Evolutionary conservation across 1,140 invertebrate species (phyloP).

Genomic region (Drosophila sulfurigaster): DNA sequence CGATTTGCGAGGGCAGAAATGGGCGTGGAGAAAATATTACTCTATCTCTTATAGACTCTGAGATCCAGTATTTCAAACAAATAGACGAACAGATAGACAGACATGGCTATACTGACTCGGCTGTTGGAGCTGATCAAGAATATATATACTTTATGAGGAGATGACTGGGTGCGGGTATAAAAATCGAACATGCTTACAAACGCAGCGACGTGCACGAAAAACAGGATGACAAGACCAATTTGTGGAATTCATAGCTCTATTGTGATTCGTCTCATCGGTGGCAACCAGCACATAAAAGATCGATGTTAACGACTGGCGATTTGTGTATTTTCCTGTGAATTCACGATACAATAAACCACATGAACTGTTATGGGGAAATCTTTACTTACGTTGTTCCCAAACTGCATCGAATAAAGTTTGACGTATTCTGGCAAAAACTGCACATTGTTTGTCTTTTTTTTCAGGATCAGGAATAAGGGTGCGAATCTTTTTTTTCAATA

Average conservation of each 20-base stretch:
- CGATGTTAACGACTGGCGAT: constrained; percentile 62
- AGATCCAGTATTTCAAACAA: no score
- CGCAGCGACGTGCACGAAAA: constrained; percentile 68
- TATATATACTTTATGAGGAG: no score
- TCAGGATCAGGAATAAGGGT: constrained; percentile 46
- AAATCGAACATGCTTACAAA: constrained; percentile 49
- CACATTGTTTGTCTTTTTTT: constrained; percentile 27
- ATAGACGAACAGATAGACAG: no score
- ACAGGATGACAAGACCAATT: constrained; percentile 70
- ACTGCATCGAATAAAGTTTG: constrained; percentile 60
- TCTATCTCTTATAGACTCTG: no score
- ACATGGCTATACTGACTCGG: no score
- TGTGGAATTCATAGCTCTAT: constrained; percentile 38
- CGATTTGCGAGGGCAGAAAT: no score
- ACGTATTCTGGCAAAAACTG: constrained; percentile 32
- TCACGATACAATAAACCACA: background rate
- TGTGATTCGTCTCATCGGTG: constrained; percentile 34
- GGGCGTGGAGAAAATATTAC: no score
- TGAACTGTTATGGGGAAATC: background rate
- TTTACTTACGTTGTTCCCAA: constrained; percentile 69
- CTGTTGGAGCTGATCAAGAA: no score
- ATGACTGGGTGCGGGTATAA: no score
- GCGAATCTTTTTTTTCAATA: constrained; percentile 39
- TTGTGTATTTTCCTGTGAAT: constrained; percentile 70
- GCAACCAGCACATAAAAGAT: constrained; percentile 76